Evolutionary conservation across 37 sponge, comb jelly and placozoan species (phyloP), one percentile per base, ranked within the genome.

Genomic region (Axinella damicornis): DNA sequence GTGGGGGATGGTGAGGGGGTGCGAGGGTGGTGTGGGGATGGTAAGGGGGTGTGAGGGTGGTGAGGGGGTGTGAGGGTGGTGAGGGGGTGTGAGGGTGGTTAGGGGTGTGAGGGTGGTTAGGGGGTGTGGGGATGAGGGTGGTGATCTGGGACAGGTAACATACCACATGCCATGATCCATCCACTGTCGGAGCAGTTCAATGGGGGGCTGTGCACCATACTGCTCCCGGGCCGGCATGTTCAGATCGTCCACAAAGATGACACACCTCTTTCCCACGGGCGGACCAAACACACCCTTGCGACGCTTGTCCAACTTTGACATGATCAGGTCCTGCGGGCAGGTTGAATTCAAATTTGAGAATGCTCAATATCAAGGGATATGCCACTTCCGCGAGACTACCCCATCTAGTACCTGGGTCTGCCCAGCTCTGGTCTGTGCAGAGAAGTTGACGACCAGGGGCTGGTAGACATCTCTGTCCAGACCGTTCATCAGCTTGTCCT

Each of bases 161-260:
- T 64, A 92, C 99, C 99, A 98, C 79, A 89, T 92, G 63, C 71
- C 84, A 66, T 96, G 92, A 57, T 96, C 99, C 84, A 96, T 82
- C 93, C 90, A 98, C 82, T 98, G 99, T 53, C 99, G 81, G 27
- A 98, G 86, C 64, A 98, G 80, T 77, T 98, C 99, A 57, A 98
- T 98, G 31, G 99, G 99, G 36, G 99, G 99, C 75, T 98, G 99
- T n/a, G 99, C 97, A n/a, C 99, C 99, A 65, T 98, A 98, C 33
- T 84, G 81, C 85, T 98, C 99, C 25, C 88, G 83, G 13, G 94
- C 88, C 15, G 99, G 99, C 99, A 98, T 98, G 80, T 98, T 98
- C 86, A 98, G 41, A 55, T 98, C 99, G 59, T 98, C 99, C n/a
- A 98, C 95, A 82, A 98, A 98, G 21, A 98, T 92, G 33, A 98